Evolutionary conservation across 2,888 invertebrate genomes (phyloP), one percentile per base, ranked within the genome.

Genomic region (Chloroclysta siterata): DNA sequence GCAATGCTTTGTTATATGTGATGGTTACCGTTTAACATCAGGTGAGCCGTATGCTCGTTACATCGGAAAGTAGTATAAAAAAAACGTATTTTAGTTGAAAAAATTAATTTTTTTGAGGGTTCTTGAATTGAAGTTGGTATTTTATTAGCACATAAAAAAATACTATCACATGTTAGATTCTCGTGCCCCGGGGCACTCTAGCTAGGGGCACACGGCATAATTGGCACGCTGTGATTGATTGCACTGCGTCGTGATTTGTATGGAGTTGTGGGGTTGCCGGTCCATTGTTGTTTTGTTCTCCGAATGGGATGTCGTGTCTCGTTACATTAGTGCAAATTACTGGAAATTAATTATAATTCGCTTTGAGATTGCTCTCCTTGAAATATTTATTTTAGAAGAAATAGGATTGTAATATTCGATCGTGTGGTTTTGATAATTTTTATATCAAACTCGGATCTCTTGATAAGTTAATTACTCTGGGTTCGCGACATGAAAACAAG

Each of bases 171-270:
- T 56, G 55, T 52, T 57, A 5, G 51, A 5, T 44, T 56, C 46
- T 39, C 39, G 44, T 44, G 46, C 51, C 55, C 17, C 50, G 13
- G 29, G 52, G 39, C 14, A 51, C 55, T 44, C 51, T 7, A 54
- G 33, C 22, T 17, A 17, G 44, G 50, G 44, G 51, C 55, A 39
- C 50, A 39, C 50, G 14, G 10, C 36, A 7, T 74, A 76, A 78
- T 78, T 77, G 79, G 72, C 74, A 71, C 61, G 33, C 14, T 54
- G 73, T 77, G 78, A 79, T 76, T 68, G 72, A 79, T 78, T 73
- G 71, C 69, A 65, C 61, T 52, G 53, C 57, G 67, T 60, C 66
- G 63, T 71, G 75, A 76, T 79, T 77, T 69, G 46, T 53, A 29
- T 44, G 57, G 51, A 15, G 36, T 41, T n/a, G 28, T 47, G 51